These are phyloP conservation scores for Thunnus thynnus DNA, from an alignment of 2,113 vertebrate species.

Conservation along the genomic window DNA sequence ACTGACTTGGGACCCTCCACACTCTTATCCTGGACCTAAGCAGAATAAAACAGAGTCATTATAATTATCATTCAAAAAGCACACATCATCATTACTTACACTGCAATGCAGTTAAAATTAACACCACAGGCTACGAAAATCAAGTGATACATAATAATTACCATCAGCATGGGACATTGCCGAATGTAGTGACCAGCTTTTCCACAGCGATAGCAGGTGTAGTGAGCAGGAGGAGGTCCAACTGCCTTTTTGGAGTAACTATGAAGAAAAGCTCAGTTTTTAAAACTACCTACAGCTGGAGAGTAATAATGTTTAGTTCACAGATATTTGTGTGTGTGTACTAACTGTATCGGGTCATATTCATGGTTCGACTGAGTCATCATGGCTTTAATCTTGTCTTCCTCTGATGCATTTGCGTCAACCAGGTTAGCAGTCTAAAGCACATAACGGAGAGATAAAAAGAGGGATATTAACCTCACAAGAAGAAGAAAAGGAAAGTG, in stretches of 20 bases:
- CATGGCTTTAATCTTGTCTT: constrained; percentile 99
- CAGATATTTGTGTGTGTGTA: constrained; percentile 46
- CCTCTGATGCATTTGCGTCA: constrained; percentile 98
- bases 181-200: constrained; percentile 98
- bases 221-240: constrained; percentile 95
- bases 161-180: constrained; percentile 94
- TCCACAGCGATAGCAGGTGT: constrained; percentile 96
- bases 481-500: neutral
- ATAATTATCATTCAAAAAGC: neutral
- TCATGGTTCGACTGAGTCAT: constrained; percentile 99
- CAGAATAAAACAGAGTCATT: neutral
- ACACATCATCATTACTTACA: neutral
- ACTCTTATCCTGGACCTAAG: constrained; percentile 91
- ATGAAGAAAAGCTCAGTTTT: neutral
- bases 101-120: neutral
- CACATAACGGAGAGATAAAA: neutral
- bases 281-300: neutral
- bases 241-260: constrained; percentile 98
- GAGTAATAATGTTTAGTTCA: neutral
- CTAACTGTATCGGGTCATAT: constrained; percentile 99
- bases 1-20: constrained; percentile 94
- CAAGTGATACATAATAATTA: constrained; percentile 59
- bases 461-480: neutral
- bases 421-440: constrained; percentile 98
- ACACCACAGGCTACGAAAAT: neutral